Evolutionary conservation across 2,797 vertebrate genomes (phyloP).

Genomic region (Pseudomugil gertrudae): DNA sequence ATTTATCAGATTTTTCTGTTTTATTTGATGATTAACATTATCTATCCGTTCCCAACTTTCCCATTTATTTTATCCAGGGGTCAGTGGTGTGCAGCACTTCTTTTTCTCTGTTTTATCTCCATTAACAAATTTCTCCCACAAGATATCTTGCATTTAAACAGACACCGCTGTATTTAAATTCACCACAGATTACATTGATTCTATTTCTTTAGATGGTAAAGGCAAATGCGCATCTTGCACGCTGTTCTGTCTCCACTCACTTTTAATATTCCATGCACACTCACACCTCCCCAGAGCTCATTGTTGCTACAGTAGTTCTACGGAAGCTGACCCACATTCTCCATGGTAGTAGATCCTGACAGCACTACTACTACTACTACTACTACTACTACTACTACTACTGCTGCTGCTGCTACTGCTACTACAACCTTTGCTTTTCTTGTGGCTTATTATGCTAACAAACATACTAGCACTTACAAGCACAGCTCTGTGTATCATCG

Average conservation of each 20-base stretch:
- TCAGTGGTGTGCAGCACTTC: conserved; percentile 5
- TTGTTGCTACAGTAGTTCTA: conserved; percentile 49
- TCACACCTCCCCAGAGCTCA: conserved; percentile 29
- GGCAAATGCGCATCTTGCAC: conserved; percentile 1
- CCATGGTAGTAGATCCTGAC: conserved; percentile 60
- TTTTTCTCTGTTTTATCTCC: conserved; percentile 14
- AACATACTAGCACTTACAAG: background rate
- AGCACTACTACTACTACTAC: conserved; percentile 41
- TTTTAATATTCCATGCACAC: conserved; percentile 32
- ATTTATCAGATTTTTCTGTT: no score
- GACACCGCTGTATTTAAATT: background rate
- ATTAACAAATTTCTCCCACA: conserved; percentile 17
- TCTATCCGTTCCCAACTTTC: background rate
- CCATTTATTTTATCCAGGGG: conserved; percentile 14
- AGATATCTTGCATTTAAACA: background rate
- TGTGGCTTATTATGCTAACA: conserved; percentile 14
- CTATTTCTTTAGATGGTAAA: background rate
- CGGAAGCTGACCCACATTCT: conserved; percentile 74
- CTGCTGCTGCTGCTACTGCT: background rate
- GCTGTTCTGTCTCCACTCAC: conserved; percentile 1
- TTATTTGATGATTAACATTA: background rate
- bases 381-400: conserved; percentile 12
- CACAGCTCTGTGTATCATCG: conserved; percentile 1
- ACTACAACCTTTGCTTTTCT: background rate
- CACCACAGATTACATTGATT: conserved; percentile 1